Base-by-base conservation (phyloP, 2,113 vertebrate species). In the Cyanocitta stelleri region DNA sequence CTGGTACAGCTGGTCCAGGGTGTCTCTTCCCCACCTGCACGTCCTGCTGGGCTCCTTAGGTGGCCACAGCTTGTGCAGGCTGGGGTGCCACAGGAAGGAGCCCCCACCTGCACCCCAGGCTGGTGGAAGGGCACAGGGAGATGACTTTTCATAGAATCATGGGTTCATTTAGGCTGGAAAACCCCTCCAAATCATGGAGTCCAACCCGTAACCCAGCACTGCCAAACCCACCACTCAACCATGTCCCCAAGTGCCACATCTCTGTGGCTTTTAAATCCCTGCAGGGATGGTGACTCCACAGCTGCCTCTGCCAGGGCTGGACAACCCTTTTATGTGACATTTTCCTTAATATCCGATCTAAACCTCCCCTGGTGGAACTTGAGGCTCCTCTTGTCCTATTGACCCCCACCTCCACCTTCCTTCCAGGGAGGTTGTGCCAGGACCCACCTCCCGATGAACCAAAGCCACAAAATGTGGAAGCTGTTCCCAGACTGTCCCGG, bases 391-490 rank as follows among this genome's bases (percentile, higher is more conserved):
- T 49, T 49, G 41, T 55, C 41, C 35, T 19, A 2, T 1, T 69
- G 26, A 3, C 63, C 48, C 55, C 71, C 62, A 22, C 23, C 24
- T 61, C 46, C 87, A 35, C 48, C 55, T 19, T 76, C 48, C 48
- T 49, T 19, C 22, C 79, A 33, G 26, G 56, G 79, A 84, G 55
- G 56, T 4, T 49, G 32, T 29, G 35, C 14, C 46, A 16, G 37
- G 13, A 32, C 41, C 41, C 7, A 0, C 10, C 8, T n/a, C 77
- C 43, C 10, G 24, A 7, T 7, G 10, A 58, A 33, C 56, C 48
- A 20, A 22, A 79, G 23, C 33, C 1, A 0, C 13, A 39, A 54
- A 59, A 68, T 21, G 5, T 10, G 7, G 8, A 9, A 32, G 15
- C 29, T 63, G 58, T 55, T 84, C 55, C 1, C 9, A 56, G 58